Evolutionary conservation across 2,888 invertebrate genomes (phyloP).

Genomic region (Epistrophe grossulariae): DNA sequence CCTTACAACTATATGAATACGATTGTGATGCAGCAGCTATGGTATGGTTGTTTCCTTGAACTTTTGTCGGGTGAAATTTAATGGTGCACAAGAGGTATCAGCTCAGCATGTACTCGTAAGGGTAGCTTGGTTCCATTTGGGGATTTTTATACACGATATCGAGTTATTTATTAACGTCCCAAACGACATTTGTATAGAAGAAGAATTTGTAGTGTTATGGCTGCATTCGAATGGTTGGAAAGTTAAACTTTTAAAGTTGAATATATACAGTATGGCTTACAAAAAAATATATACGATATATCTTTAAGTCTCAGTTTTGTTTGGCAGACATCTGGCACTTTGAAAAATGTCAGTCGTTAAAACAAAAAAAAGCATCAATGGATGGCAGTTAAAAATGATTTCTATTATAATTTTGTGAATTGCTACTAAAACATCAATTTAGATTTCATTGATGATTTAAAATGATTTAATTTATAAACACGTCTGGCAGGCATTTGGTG

Average conservation of each 20-base stretch:
- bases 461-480: no score
- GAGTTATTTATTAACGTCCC: slow-evolving; percentile 24
- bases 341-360: no score
- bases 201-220: background rate
- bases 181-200: background rate
- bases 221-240: background rate
- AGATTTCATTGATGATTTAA: no score
- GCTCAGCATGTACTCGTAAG: background rate
- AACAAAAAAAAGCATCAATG: no score
- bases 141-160: slow-evolving; percentile 13
- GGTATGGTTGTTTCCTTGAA: slow-evolving; percentile 28
- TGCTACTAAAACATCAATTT: no score
- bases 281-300: no score
- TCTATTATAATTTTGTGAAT: no score
- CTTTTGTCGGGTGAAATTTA: slow-evolving; percentile 20
- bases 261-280: background rate
- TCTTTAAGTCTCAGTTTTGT: no score
- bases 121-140: background rate
- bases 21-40: background rate
- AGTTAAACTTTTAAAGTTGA: background rate
- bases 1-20: background rate
- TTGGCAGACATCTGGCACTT: no score
- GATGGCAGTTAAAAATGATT: no score
- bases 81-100: background rate
- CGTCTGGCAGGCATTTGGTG: no score